A percentile compares a stretch with the other conserved stretches of the same genome.
Conservation (phyloP, 1,140 invertebrate species). For the Physella acuta region DNA sequence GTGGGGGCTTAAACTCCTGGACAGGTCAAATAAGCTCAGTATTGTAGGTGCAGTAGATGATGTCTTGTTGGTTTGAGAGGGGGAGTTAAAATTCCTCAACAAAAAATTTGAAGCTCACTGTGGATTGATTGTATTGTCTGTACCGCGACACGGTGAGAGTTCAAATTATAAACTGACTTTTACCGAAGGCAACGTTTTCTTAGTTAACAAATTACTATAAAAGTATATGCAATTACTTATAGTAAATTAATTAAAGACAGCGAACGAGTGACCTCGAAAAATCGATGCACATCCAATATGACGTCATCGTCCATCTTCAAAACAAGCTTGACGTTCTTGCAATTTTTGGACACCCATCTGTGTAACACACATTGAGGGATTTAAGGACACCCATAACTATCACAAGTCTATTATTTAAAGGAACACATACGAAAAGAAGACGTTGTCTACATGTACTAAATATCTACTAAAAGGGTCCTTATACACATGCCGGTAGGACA, state of each 20-base stretch:
- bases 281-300: slow-evolving; percentile 9
- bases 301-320: slow-evolving; percentile 24
- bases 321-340: background rate
- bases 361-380: background rate
- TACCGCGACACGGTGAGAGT: background rate
- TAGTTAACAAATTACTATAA: background rate
- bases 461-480: too few species aligned
- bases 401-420: too few species aligned
- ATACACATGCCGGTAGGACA: too few species aligned
- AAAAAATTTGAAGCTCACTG: too few species aligned
- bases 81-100: slow-evolving; percentile 5
- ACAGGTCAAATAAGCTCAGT: too few species aligned
- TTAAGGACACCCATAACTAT: too few species aligned
- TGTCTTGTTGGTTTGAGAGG: slow-evolving; percentile 3
- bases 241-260: background rate
- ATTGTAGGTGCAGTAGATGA: slow-evolving; percentile 12
- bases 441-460: too few species aligned
- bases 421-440: too few species aligned
- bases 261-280: slow-evolving; percentile 8
- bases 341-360: slow-evolving; percentile 19
- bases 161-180: background rate
- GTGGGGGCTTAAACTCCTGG: too few species aligned
- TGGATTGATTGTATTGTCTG: too few species aligned
- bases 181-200: background rate
- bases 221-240: background rate